These are phyloP conservation scores for Rynchops niger DNA, from an alignment of 2,113 vertebrate genomes.

Conservation along the genomic window DNA sequence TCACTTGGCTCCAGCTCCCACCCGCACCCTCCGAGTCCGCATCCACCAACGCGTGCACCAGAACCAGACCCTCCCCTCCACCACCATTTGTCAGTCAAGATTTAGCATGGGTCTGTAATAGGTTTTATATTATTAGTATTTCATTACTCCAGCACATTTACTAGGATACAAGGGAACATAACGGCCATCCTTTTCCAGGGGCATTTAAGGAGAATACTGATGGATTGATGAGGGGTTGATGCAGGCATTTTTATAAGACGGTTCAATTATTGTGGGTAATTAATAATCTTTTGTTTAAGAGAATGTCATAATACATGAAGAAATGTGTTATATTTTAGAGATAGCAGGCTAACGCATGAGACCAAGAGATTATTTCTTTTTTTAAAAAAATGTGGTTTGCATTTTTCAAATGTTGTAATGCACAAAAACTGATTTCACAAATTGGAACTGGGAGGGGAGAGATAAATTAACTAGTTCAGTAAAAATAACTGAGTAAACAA, in stretches of 20 bases:
- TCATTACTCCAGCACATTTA: not conserved
- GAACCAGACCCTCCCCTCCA: not conserved
- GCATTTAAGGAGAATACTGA: not conserved
- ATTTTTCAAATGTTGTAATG: not conserved
- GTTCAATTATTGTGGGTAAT: constrained; percentile 25
- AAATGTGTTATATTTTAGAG: not conserved
- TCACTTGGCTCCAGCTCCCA: not conserved
- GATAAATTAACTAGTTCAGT: not conserved
- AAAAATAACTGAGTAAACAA: not conserved
- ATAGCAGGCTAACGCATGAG: not conserved
- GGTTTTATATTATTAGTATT: constrained; percentile 5
- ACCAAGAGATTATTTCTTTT: not conserved
- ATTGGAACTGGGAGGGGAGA: not conserved
- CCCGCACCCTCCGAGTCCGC: fast-evolving
- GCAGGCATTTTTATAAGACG: not conserved
- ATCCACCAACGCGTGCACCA: fast-evolving
- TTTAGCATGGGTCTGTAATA: constrained; percentile 13
- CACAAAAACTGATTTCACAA: not conserved
- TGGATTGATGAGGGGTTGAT: not conserved
- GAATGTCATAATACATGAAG: not conserved
- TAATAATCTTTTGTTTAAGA: constrained; percentile 44
- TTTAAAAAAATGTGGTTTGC: not conserved
- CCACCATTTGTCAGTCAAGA: not conserved
- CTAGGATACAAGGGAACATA: not conserved
- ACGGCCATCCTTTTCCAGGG: not conserved